These are phyloP conservation scores for Emmelina monodactyla DNA, from an alignment of 2,888 invertebrate genomes.

Conservation along the genomic window DNA sequence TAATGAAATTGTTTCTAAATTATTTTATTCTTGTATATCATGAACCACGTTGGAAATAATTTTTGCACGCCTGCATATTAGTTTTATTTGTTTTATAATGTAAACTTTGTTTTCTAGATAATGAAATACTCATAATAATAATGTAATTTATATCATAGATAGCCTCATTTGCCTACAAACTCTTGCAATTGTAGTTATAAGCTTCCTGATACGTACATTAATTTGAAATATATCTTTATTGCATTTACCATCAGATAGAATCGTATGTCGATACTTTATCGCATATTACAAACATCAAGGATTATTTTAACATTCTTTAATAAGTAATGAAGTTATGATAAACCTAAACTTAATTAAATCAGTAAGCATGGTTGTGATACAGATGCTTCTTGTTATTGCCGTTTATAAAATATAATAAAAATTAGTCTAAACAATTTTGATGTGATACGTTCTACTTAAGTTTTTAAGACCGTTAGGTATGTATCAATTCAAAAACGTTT, in stretches of 20 bases:
- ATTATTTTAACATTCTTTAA: too few relatives aligned
- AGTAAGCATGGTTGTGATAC: constrained; percentile 47
- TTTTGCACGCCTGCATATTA: constrained; percentile 9
- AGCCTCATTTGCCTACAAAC: constrained; percentile 22
- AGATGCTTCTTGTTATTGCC: constrained; percentile 41
- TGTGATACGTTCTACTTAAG: too few relatives aligned
- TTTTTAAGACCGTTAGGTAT: too few relatives aligned
- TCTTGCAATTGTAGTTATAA: constrained; percentile 12
- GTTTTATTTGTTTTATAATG: constrained; percentile 1
- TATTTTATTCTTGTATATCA: constrained; percentile 7
- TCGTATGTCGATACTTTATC: too few relatives aligned
- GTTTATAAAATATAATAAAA: constrained; percentile 17
- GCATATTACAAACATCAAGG: too few relatives aligned
- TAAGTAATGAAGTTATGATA: too few relatives aligned
- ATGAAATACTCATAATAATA: constrained; percentile 13
- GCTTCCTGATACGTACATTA: too few relatives aligned
- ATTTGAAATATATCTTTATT: too few relatives aligned
- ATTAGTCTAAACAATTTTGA: background rate
- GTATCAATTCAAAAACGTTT: too few relatives aligned
- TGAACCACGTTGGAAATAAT: constrained; percentile 10
- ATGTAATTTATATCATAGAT: constrained; percentile 20
- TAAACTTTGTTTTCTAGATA: constrained; percentile 2
- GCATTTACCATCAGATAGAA: too few relatives aligned
- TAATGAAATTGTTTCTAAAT: constrained; percentile 7
- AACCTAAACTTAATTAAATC: constrained; percentile 21